Evolutionary conservation across 1,140 invertebrate species (phyloP).

Genomic region (Ceratoteleas bidentatus): DNA sequence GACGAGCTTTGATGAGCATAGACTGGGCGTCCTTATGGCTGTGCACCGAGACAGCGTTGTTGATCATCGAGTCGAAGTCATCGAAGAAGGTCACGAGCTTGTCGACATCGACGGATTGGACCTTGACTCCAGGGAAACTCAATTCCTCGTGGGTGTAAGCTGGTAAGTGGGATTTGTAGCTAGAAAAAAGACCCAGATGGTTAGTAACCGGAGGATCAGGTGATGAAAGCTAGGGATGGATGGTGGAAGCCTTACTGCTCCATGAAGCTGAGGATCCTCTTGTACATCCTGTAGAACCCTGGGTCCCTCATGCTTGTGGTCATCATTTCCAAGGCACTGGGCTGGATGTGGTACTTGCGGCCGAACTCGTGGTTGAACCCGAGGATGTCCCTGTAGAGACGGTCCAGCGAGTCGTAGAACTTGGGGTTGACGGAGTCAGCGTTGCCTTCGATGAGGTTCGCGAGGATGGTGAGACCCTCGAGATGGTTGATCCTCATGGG

Average conservation of each 20-base stretch:
- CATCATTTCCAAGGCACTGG: constrained; percentile 72
- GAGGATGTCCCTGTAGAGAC: constrained; percentile 72
- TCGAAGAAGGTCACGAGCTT: constrained; percentile 83
- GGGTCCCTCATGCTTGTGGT: constrained; percentile 80
- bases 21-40: constrained; percentile 66
- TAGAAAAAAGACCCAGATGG: constrained; percentile 12
- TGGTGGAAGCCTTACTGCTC: constrained; percentile 69
- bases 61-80: constrained; percentile 73
- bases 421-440: constrained; percentile 84
- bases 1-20: constrained; percentile 75
- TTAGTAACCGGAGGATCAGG: no score
- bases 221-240: no score
- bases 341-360: constrained; percentile 66
- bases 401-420: constrained; percentile 82
- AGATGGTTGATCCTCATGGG: constrained; percentile 79
- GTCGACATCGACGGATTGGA: constrained; percentile 84
- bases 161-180: constrained; percentile 73
- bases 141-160: constrained; percentile 80
- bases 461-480: constrained; percentile 82
- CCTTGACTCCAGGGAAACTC: constrained; percentile 82
- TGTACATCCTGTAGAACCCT: constrained; percentile 80
- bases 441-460: constrained; percentile 83
- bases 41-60: constrained; percentile 77
- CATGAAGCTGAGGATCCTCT: constrained; percentile 79
- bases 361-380: constrained; percentile 70